These are phyloP conservation scores for Acyrthosiphon pisum DNA, from an alignment of 1,140 invertebrate species.

Conservation along the genomic window DNA sequence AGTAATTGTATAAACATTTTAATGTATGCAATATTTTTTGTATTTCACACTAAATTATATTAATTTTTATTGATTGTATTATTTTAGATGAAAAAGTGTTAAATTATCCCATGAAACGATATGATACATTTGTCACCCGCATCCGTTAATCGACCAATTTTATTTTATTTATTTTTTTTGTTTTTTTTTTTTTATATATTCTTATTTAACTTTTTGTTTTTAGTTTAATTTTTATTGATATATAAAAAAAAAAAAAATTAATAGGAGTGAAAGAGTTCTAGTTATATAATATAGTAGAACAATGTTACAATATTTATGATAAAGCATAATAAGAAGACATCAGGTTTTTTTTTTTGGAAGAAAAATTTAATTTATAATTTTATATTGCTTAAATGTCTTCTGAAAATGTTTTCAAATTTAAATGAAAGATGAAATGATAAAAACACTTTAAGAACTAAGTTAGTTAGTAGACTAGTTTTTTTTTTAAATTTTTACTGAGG, in stretches of 20 bases:
- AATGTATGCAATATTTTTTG: constrained; percentile 28
- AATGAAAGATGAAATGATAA: background rate
- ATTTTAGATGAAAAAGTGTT: constrained; percentile 19
- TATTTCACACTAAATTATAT: background rate
- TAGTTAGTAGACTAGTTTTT: background rate
- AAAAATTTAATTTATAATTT: constrained; percentile 15
- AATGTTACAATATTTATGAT: background rate
- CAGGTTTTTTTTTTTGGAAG: background rate
- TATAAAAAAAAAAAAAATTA: background rate
- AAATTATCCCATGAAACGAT: background rate
- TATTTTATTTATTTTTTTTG: background rate
- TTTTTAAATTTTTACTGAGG: constrained; percentile 29
- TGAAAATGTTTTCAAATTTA: background rate
- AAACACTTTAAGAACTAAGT: background rate
- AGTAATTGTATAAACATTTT: constrained; percentile 31
- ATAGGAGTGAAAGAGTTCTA: background rate
- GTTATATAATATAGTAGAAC: background rate
- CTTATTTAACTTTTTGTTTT: constrained; percentile 36
- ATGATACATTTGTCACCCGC: constrained; percentile 12
- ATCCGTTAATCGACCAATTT: constrained; percentile 39
- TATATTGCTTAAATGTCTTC: background rate
- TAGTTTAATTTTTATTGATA: constrained; percentile 6
- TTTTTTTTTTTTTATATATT: constrained; percentile 35
- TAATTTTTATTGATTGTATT: constrained; percentile 32
- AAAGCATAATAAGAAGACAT: background rate